Evolutionary conservation across 2,888 invertebrate genomes (phyloP).

Genomic region (Eremobia ochroleuca): DNA sequence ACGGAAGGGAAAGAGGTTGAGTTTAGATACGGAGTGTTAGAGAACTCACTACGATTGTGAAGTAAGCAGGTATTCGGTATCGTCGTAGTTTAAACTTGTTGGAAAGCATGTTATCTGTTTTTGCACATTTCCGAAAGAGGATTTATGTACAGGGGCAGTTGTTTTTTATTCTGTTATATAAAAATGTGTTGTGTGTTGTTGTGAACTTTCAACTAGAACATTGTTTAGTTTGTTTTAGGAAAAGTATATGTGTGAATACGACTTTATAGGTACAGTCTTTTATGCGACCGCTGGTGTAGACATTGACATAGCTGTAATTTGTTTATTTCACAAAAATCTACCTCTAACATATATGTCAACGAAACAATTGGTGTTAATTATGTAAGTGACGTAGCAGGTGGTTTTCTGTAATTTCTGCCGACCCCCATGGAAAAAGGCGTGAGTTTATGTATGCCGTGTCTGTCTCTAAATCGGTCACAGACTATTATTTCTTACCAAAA

Average conservation of each 20-base stretch:
- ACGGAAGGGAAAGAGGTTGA: too few species aligned
- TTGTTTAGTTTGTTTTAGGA: not conserved
- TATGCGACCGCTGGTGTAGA: too few species aligned
- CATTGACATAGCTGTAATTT: not conserved
- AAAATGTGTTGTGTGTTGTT: not conserved
- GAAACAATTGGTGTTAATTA: not conserved
- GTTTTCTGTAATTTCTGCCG: not conserved
- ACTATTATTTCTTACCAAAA: not conserved
- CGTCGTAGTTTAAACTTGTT: too few species aligned
- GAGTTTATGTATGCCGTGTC: not conserved
- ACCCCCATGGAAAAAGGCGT: not conserved
- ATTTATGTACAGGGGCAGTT: too few species aligned
- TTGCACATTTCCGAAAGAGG: too few species aligned
- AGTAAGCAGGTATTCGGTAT: too few species aligned
- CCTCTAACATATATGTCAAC: not conserved
- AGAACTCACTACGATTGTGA: too few species aligned
- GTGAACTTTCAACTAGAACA: constrained; percentile 6
- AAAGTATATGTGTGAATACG: not conserved
- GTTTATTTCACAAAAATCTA: not conserved
- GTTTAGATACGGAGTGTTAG: too few species aligned
- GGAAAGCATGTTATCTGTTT: too few species aligned
- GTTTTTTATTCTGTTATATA: too few species aligned
- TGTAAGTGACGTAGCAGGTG: not conserved
- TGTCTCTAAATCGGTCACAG: not conserved
- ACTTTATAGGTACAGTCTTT: not conserved